These are phyloP conservation scores for Cryptoblepharus egeriae DNA, from an alignment of 2,797 vertebrate genomes.

Conservation along the genomic window DNA sequence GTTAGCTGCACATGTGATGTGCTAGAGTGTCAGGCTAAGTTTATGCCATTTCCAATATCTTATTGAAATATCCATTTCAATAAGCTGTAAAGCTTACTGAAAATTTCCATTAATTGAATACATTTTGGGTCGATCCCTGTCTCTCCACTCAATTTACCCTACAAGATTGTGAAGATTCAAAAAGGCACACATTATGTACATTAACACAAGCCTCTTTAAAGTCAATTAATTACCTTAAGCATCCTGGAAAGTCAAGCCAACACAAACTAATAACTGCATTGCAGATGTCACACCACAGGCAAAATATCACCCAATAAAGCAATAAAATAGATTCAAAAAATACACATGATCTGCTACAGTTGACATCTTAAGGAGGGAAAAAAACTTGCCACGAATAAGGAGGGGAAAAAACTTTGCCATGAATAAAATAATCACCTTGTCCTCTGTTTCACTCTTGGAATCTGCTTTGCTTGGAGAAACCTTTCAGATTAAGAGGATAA, in stretches of 20 bases:
- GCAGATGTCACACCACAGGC: background rate
- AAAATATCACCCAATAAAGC: background rate
- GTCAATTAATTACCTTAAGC: no score
- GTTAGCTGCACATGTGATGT: background rate
- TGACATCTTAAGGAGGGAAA: background rate
- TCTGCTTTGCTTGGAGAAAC: constrained; percentile 88
- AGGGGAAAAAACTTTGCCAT: background rate
- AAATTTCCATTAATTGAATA: no score
- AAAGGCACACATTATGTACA: background rate
- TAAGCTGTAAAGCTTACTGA: no score
- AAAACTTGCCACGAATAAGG: no score
- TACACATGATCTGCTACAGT: background rate
- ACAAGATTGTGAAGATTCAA: background rate
- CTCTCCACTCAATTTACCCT: background rate
- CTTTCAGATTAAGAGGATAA: constrained; percentile 74
- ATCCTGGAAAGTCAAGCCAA: no score
- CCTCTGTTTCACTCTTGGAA: constrained; percentile 84
- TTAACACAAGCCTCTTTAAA: background rate
- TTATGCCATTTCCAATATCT: no score
- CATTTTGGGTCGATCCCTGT: background rate
- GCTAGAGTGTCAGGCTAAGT: no score
- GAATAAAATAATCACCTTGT: constrained; percentile 82
- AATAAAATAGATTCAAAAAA: background rate
- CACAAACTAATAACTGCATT: background rate
- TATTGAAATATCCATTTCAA: no score